Conservation (phyloP, 2,113 vertebrate species). For the Oreocharis arfaki region DNA sequence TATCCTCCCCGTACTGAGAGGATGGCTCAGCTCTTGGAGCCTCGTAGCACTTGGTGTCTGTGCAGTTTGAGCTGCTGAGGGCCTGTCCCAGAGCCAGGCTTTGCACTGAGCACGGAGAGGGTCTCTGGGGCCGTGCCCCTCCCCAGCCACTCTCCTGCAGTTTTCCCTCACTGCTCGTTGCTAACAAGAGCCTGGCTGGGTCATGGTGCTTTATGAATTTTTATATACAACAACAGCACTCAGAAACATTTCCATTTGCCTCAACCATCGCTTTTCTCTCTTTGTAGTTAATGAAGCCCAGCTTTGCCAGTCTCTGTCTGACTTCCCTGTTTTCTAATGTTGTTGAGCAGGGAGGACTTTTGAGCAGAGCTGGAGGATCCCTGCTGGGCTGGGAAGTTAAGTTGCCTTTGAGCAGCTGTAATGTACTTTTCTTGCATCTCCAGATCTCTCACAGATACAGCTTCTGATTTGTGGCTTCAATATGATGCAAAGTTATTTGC, state of each 20-base stretch:
- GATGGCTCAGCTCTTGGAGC: not conserved
- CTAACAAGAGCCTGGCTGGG: not conserved
- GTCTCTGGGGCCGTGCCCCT: not conserved
- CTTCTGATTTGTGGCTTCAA: not conserved
- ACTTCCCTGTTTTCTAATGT: not conserved
- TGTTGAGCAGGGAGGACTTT: not conserved
- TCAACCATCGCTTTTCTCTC: not conserved
- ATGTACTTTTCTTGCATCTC: not conserved
- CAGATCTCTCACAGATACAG: not conserved
- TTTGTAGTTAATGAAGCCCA: not conserved
- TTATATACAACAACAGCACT: not conserved
- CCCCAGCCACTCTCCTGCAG: not conserved
- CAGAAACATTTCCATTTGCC: not conserved
- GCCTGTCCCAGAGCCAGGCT: not conserved
- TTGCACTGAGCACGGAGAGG: fast-evolving
- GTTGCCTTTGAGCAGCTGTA: not conserved
- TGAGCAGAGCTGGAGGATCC: not conserved
- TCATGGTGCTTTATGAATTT: not conserved
- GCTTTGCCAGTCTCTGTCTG: not conserved
- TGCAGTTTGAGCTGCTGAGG: not conserved
- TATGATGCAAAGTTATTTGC: not conserved
- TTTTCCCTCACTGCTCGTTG: not conserved
- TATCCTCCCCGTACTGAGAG: not conserved
- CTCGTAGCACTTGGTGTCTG: fast-evolving
- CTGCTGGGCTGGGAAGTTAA: not conserved